Conservation (phyloP, 2,113 vertebrate genomes). For the Hippocampus barbouri region DNA sequence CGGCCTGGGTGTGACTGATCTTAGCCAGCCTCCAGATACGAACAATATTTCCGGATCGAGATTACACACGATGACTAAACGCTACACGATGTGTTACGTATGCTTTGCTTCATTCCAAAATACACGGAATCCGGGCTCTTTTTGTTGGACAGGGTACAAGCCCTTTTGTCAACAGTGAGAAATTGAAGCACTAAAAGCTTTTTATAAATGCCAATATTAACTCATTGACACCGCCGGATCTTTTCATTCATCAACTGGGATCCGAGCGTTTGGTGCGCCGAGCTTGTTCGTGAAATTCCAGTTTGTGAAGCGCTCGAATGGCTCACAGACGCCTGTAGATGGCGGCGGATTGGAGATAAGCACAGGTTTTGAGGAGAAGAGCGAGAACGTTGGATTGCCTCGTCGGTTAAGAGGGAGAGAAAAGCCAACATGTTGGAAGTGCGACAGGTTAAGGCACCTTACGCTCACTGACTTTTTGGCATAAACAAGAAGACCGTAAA, state of each 20-base stretch:
- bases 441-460: no score
- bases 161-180: no score
- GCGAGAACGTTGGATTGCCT: not conserved
- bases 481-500: no score
- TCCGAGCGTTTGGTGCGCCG: no score
- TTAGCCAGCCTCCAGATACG: slow-evolving; percentile 38
- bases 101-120: not conserved
- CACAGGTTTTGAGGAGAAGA: not conserved
- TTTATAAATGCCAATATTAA: not conserved
- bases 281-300: not conserved
- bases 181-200: not conserved
- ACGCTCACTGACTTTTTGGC: no score
- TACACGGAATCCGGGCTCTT: not conserved
- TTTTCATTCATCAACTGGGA: not conserved
- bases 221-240: not conserved
- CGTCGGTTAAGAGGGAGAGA: no score
- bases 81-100: not conserved
- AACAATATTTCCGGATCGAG: slow-evolving; percentile 48
- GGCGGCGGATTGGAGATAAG: not conserved
- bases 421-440: no score
- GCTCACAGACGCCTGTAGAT: not conserved
- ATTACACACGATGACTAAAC: slow-evolving; percentile 22
- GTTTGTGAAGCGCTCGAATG: not conserved
- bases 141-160: no score
- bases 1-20: slow-evolving; percentile 43